A percentile compares a stretch with the other conserved stretches of the same genome.
phyloP scores from a whole-genome alignment of 2,113 vertebrate genomes.

The Corythoichthys haematopterus region DNA sequence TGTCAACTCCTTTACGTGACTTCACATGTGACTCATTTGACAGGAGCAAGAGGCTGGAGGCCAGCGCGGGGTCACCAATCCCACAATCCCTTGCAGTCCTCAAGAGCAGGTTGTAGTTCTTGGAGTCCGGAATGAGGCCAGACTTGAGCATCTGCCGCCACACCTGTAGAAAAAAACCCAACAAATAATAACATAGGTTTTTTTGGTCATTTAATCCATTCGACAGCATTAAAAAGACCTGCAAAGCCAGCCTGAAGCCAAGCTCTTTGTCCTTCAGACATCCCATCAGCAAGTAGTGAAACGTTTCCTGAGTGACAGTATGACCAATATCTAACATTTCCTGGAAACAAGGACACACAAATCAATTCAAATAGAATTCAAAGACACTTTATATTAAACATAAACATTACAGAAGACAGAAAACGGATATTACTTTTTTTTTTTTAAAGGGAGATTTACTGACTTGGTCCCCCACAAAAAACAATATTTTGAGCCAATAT shows the following conservation, averaged over 20 bases:
- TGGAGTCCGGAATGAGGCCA: conserved; percentile 74
- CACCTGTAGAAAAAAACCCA: conserved; percentile 67
- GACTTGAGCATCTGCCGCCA: conserved; percentile 85
- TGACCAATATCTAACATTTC: conserved; percentile 85
- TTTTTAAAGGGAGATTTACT: no score
- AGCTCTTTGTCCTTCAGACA: conserved; percentile 81
- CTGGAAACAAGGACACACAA: conserved; percentile 55
- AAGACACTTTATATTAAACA: no score
- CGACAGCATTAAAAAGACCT: conserved; percentile 68
- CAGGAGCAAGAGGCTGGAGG: conserved; percentile 72
- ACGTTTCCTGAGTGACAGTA: conserved; percentile 79
- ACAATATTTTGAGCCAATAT: no score
- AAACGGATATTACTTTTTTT: no score
- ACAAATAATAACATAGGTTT: not conserved
- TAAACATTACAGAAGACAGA: no score
- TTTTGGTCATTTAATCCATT: not conserved
- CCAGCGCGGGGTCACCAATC: conserved; percentile 72
- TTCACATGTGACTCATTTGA: conserved; percentile 21
- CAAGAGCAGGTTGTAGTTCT: conserved; percentile 84
- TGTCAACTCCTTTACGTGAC: conserved; percentile 12
- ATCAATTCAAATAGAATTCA: no score
- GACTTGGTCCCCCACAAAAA: no score
- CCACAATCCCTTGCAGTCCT: conserved; percentile 82
- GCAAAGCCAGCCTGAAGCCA: conserved; percentile 83
- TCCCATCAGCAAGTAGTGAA: conserved; percentile 87